A percentile compares a stretch with the other conserved stretches of the same genome.
Conservation (phyloP, 2,797 vertebrate genomes). For the Hozukius guyotensis region DNA sequence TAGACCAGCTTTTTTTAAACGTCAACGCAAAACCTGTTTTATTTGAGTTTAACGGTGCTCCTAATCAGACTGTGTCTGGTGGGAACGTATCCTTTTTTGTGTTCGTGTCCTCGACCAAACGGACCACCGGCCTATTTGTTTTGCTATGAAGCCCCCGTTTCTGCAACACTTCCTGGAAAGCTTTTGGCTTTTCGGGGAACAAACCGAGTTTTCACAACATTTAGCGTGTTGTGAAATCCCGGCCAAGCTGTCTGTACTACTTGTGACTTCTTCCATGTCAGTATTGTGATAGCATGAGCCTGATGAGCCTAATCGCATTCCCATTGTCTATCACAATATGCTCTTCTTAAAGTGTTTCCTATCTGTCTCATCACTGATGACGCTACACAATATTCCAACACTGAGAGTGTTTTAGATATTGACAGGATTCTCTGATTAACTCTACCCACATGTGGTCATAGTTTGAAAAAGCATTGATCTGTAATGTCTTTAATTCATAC, state of each 20-base stretch:
- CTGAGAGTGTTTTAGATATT: background rate
- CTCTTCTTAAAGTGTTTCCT: background rate
- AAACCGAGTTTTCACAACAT: conserved; percentile 40
- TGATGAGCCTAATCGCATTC: background rate
- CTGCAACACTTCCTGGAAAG: conserved; percentile 52
- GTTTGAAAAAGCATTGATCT: background rate
- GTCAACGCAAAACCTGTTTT: background rate
- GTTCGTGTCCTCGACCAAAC: background rate
- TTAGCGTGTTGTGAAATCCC: background rate
- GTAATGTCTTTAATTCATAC: background rate
- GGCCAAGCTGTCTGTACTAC: conserved; percentile 35
- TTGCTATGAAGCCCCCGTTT: conserved; percentile 32
- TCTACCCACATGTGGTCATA: background rate
- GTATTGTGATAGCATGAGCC: conserved; percentile 30
- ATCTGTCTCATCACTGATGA: background rate
- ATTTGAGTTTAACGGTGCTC: background rate
- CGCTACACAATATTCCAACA: background rate
- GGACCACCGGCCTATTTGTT: conserved; percentile 23
- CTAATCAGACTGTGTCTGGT: background rate
- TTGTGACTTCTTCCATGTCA: conserved; percentile 28
- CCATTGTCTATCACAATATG: background rate
- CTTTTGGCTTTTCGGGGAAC: conserved; percentile 17
- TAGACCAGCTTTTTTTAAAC: background rate
- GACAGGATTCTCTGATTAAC: background rate
- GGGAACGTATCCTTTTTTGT: background rate